Evolutionary conservation across 92 coral and sea anemone genomes (phyloP).

Genomic region (Paramuricea clavata): DNA sequence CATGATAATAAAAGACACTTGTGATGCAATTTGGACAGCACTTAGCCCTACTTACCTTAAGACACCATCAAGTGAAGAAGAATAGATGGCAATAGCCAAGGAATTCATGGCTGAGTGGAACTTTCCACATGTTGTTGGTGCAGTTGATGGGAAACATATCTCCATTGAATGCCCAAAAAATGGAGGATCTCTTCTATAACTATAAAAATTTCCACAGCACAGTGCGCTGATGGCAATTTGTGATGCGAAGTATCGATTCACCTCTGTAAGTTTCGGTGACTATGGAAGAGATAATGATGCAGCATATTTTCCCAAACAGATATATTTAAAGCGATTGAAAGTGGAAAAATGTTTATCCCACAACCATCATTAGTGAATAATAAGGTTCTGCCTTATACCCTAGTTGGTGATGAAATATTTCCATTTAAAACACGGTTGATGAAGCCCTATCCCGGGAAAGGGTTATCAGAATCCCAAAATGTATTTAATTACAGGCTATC

Average conservation of each 20-base stretch:
- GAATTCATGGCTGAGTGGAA: conserved; percentile 33
- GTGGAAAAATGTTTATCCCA: no score
- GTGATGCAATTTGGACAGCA: conserved; percentile 44
- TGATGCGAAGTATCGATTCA: conserved; percentile 43
- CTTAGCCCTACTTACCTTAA: conserved; percentile 30
- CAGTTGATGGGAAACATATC: conserved; percentile 45
- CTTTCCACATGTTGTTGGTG: conserved; percentile 47
- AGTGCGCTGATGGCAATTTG: conserved; percentile 57
- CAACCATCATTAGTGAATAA: conserved; percentile 38
- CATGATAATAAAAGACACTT: conserved; percentile 29
- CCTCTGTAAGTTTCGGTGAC: conserved; percentile 43
- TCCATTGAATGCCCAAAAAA: conserved; percentile 48
- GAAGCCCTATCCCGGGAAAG: conserved; percentile 52
- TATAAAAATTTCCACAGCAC: conserved; percentile 54
- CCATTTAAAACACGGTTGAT: conserved; percentile 41
- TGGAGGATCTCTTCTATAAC: conserved; percentile 50
- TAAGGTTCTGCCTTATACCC: conserved; percentile 40
- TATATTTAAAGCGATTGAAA: conserved; percentile 31
- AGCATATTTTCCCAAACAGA: conserved; percentile 35
- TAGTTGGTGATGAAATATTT: conserved; percentile 33
- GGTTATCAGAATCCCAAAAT: conserved; percentile 20
- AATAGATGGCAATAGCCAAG: conserved; percentile 19
- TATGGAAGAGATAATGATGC: conserved; percentile 57
- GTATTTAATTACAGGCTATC: conserved; percentile 55
- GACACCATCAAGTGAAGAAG: conserved; percentile 32